Base-by-base conservation (phyloP, 2,797 vertebrate species). In the Crenichthys baileyi region DNA sequence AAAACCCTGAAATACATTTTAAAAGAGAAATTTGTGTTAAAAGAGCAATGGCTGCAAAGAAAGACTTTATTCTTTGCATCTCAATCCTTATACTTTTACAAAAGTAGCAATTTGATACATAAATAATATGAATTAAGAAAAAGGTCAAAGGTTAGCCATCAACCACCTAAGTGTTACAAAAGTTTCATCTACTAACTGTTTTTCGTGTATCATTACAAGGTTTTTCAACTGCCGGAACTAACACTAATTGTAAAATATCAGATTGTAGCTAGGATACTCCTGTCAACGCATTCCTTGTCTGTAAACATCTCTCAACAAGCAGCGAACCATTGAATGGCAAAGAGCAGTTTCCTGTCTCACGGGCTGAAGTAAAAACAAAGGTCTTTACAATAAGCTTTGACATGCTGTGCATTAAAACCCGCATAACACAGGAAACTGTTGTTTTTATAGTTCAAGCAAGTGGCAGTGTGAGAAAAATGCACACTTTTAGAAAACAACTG, bases 291-390 rank as follows among this genome's bases (percentile, higher is more conserved):
- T 36, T 68, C 15, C n/a, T 12, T 63, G 55, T 73, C 50, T 70
- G 29, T 77, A 15, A 65, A 81, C 12, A 26, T 81, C 74, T 85
- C 70, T 83, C 80, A 80, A 44, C 73, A 44, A 22, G 55, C 68
- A 72, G 67, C 22, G 29, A 60, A 48, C 1, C 12, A 41, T 48
- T 2, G 4, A 81, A 68, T 39, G 56, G 58, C 78, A 74, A 61
- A 63, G 36, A 79, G 7, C 53, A 11, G 76, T 36, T 87, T 90
- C 90, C 88, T 85, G 83, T 78, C 41, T 79, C 18, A 15, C 3
- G 36, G 61, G 61, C 78, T 41, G 16, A 76, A 24, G 22, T 78
- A 73, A 5, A 76, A 50, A 80, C 70, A 71, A 24, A 70, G 72
- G 56, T 41, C 70, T 65, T 73, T 15, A 70, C 4, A 58, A 61